Conservation (phyloP, 2,797 vertebrate genomes). For the Lacerta agilis region DNA sequence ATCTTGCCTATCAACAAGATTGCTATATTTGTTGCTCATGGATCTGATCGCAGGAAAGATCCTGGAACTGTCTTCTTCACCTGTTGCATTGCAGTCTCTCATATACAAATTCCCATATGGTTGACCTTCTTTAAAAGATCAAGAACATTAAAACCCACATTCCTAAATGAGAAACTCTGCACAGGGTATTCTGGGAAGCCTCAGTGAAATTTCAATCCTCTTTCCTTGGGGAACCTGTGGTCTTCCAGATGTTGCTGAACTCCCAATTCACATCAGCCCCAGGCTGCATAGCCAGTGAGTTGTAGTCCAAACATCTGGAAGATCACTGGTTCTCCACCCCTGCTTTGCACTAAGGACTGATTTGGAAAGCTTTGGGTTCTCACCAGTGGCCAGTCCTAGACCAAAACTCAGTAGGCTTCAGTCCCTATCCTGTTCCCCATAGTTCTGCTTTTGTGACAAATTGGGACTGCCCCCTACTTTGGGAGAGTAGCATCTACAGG, state of each 20-base stretch:
- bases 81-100: neutral
- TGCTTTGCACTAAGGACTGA: neutral
- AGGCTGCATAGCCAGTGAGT: neutral
- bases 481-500: neutral
- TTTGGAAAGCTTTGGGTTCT: neutral
- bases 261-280: neutral
- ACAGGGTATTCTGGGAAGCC: neutral
- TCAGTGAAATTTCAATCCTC: neutral
- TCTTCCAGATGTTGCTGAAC: neutral
- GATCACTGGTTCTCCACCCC: neutral
- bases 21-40: neutral
- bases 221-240: neutral
- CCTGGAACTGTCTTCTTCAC: neutral
- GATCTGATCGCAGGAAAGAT: neutral
- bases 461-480: too few species aligned
- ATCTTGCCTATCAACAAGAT: neutral
- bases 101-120: neutral
- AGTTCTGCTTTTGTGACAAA: neutral
- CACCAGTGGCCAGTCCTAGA: neutral
- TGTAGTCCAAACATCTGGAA: neutral
- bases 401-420: neutral
- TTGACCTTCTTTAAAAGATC: neutral
- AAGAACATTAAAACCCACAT: neutral
- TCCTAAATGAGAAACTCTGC: neutral
- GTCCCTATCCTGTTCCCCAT: neutral